Base-by-base conservation (phyloP, 2,797 vertebrate genomes). In the Percopsis omiscomaycus region DNA sequence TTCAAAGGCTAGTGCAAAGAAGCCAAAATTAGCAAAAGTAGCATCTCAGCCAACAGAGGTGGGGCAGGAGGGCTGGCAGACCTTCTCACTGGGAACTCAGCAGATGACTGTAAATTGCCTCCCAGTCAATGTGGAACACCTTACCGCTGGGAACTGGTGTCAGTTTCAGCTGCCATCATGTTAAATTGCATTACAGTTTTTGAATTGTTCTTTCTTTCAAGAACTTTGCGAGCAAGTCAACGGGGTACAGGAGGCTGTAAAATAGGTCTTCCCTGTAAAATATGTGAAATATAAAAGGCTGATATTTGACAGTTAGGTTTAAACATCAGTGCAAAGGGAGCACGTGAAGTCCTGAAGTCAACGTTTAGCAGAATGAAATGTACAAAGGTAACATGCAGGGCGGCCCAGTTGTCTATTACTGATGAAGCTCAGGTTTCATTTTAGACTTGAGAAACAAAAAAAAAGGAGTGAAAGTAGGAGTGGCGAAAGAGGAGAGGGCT, bases 21-120 rank as follows among this genome's bases (percentile, higher is more conserved):
- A 69, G 82, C 80, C 86, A 85, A 73, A 85, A 85, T 89, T 83
- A 86, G 83, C 81, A 84, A 74, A 78, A 13, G 83, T 79, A 73
- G 78, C 32, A 48, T 82, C 76, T 62, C 6, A 80, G 81, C 81
- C 81, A 74, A 27, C 68, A 11, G 75, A 60, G 73, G 61, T 32
- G 66, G 64, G 62, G n/a, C 5, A 64, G 64, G 73, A 42, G 42
- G 55, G 72, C 77, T 79, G 83, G 77, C 86, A 85, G 62, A 68
- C 73, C 55, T 45, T 63, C 64, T 66, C 37, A 0, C 68, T 62
- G 49, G 65, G 73, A 81, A 74, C 73, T 70, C 67, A 59, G 68
- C 73, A 65, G 55, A 74, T 77, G 66, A 4, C 30, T 64, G 63
- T 52, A 1, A 54, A 64, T 74, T 55, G 37, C 69, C 61, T 65